These are phyloP conservation scores for Archaeoteleia sp. DNA, from an alignment of 2,888 invertebrate species.

Conservation along the genomic window DNA sequence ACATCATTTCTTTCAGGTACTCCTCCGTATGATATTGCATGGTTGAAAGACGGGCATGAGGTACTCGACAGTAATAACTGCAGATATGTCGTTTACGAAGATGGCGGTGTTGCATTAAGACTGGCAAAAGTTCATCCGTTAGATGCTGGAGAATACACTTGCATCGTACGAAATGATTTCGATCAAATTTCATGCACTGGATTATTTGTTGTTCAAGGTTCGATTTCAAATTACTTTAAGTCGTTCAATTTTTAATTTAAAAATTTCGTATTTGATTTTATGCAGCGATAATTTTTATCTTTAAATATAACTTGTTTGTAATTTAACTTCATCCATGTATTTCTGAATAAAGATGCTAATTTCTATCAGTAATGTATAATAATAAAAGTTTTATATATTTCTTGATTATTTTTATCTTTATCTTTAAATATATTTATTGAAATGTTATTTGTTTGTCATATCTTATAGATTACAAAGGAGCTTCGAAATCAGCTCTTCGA, in stretches of 20 bases:
- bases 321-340: too few species aligned
- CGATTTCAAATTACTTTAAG: too few species aligned
- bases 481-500: constrained; percentile 66
- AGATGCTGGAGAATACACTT: constrained; percentile 86
- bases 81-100: constrained; percentile 82
- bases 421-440: constrained; percentile 1
- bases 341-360: too few species aligned
- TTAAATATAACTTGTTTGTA: too few species aligned
- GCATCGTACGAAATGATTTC: constrained; percentile 83
- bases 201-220: constrained; percentile 76
- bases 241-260: too few species aligned
- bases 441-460: neutral
- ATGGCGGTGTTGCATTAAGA: constrained; percentile 84
- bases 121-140: constrained; percentile 81
- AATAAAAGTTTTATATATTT: too few species aligned
- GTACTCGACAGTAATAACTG: constrained; percentile 79
- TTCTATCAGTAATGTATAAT: too few species aligned
- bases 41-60: constrained; percentile 83
- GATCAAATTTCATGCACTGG: constrained; percentile 79
- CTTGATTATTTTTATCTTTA: too few species aligned
- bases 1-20: constrained; percentile 73
- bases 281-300: too few species aligned
- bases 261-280: too few species aligned
- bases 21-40: constrained; percentile 83
- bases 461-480: constrained; percentile 61